These are phyloP conservation scores for Caenorhabditis becei DNA, from an alignment of 2,888 invertebrate species.

Conservation along the genomic window DNA sequence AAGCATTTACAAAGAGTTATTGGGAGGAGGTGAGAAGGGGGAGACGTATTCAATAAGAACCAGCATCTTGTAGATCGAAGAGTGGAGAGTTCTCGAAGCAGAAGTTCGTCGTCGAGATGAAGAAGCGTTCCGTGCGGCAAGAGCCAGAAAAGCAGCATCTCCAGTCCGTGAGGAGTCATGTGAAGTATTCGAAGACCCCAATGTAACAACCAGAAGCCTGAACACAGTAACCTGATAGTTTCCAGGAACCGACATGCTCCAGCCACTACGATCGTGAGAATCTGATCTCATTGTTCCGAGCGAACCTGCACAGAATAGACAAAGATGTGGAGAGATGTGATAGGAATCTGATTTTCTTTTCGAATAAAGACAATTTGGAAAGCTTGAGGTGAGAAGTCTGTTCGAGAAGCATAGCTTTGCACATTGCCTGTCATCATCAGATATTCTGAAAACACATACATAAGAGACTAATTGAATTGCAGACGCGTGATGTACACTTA, in stretches of 20 bases:
- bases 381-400: slow-evolving; percentile 84
- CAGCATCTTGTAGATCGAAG: slow-evolving; percentile 89
- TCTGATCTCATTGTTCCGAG: slow-evolving; percentile 84
- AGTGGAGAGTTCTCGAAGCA: slow-evolving; percentile 95
- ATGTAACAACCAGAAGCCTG: slow-evolving; percentile 14
- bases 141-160: slow-evolving; percentile 70
- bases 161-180: slow-evolving; percentile 74
- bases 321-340: slow-evolving; percentile 97
- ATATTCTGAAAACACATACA: too few species aligned
- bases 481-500: slow-evolving; percentile 85
- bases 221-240: not conserved
- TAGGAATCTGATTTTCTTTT: slow-evolving; percentile 94
- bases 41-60: not conserved
- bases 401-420: not conserved
- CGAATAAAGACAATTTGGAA: slow-evolving; percentile 89
- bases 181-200: slow-evolving; percentile 77
- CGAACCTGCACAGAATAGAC: slow-evolving; percentile 94
- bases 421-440: too few species aligned
- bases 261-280: slow-evolving; percentile 52
- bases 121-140: slow-evolving; percentile 82
- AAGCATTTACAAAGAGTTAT: slow-evolving; percentile 68
- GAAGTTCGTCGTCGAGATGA: slow-evolving; percentile 90
- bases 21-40: slow-evolving; percentile 41
- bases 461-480: slow-evolving; percentile 24
- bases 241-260: slow-evolving; percentile 56